Conservation (phyloP, 1,140 invertebrate genomes). For the Plutomurus gul region DNA sequence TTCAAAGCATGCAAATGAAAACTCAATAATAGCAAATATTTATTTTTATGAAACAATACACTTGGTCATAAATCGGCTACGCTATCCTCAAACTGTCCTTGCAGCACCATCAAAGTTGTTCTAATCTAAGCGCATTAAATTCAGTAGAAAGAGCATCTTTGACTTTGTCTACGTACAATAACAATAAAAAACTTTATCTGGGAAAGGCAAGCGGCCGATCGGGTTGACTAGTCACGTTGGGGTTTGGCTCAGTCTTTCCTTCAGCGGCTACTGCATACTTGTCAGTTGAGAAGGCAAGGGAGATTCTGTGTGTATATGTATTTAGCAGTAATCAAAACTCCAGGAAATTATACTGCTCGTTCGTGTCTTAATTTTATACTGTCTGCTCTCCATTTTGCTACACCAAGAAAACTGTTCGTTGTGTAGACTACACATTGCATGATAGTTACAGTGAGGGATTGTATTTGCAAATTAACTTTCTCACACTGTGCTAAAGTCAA, state of each 20-base stretch:
- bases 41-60: no score
- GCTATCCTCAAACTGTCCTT: background rate
- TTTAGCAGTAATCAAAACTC: background rate
- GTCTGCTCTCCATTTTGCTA: background rate
- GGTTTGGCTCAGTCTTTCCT: slow-evolving; percentile 1
- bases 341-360: slow-evolving; percentile 4
- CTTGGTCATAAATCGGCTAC: background rate
- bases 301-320: background rate
- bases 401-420: background rate
- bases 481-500: no score
- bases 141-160: background rate
- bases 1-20: no score
- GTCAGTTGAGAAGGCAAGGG: background rate
- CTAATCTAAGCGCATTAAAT: background rate
- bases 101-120: slow-evolving; percentile 7
- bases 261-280: slow-evolving; percentile 7
- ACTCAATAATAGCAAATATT: no score
- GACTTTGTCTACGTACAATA: background rate
- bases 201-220: slow-evolving; percentile 30
- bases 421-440: background rate
- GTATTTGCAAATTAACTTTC: no score
- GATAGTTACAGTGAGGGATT: no score
- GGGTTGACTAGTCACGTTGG: slow-evolving; percentile 35
- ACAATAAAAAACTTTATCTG: slow-evolving; percentile 13
- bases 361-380: background rate